Evolutionary conservation across 2,888 invertebrate genomes (phyloP), one percentile per base, ranked within the genome.

Genomic region (Diloba caeruleocephala): DNA sequence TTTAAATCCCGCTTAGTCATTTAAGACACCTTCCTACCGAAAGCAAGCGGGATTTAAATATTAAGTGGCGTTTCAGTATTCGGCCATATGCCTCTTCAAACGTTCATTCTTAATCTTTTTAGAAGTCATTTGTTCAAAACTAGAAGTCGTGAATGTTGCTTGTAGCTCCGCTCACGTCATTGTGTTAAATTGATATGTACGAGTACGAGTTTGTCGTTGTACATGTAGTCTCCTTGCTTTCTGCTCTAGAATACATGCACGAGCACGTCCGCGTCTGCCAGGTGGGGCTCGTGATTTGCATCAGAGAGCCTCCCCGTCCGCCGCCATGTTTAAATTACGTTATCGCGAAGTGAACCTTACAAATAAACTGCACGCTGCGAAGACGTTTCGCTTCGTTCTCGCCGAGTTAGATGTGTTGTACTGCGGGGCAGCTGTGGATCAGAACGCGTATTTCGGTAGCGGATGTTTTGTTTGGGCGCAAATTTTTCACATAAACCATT

Each of bases 391-490:
- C 23, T 54, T 41, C 10, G 14, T 43, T 26, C 42, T 7, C 8
- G n/a, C 13, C 5, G 23, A 8, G 38, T 17, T 23, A 5, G 6
- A 9, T 3, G 45, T 21, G 29, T 28, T 15, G 9, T 5, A n/a
- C 19, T 9, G 29, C 8, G 32, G 13, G 36, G 38, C 49, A 17
- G 34, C 32, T 21, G 21, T 1, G 15, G 25, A 36, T 10, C 39
- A 37, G 13, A 42, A 7, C 42, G 42, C 25, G 43, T 70, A 66
- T 71, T 60, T 66, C 41, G 51, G 59, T 60, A 74, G 13, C 75
- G 73, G 73, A 73, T 75, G 73, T 75, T 75, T 55, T 52, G 60
- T 65, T 75, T 49, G 41, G 37, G 39, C 36, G 33, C 23, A 5
- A 39, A 59, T 48, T 42, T 54, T 69, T 65, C 29, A 36, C 45